Evolutionary conservation across 1,140 invertebrate genomes (phyloP).

Genomic region (Euborellia annulipes): DNA sequence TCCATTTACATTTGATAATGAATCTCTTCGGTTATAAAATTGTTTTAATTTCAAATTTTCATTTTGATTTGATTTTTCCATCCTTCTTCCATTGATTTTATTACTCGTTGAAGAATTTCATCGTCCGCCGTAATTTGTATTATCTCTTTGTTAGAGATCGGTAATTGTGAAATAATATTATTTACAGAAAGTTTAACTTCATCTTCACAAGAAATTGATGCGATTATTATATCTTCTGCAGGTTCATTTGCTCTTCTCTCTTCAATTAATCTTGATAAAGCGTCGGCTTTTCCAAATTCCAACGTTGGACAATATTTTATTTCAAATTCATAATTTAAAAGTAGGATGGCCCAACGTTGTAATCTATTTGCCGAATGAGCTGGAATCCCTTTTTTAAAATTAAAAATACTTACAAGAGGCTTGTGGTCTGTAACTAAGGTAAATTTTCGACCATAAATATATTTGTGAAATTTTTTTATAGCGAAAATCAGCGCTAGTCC

Average conservation of each 20-base stretch:
- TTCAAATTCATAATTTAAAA: slow-evolving; percentile 23
- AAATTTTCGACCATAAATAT: slow-evolving; percentile 27
- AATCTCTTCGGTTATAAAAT: background rate
- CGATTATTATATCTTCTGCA: no score
- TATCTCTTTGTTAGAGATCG: background rate
- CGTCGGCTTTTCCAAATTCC: slow-evolving; percentile 20
- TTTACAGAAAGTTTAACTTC: no score
- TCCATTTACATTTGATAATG: slow-evolving; percentile 3
- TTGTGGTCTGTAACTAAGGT: slow-evolving; percentile 26
- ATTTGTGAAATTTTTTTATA: slow-evolving; percentile 30
- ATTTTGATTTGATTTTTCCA: background rate
- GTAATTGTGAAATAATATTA: background rate
- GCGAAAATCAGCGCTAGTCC: slow-evolving; percentile 28
- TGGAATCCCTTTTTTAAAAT: slow-evolving; percentile 20
- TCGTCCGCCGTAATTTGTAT: background rate
- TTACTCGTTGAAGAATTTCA: background rate
- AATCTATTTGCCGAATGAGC: slow-evolving; percentile 20
- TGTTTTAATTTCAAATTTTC: background rate
- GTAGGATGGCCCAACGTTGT: slow-evolving; percentile 23
- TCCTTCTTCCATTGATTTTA: background rate
- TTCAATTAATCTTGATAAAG: slow-evolving; percentile 16
- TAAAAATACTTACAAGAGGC: slow-evolving; percentile 24
- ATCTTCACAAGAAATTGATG: no score
- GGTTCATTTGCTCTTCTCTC: background rate
- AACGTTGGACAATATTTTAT: slow-evolving; percentile 19